Evolutionary conservation across 2,113 vertebrate species (phyloP).

Genomic region (Eurypyga helias): DNA sequence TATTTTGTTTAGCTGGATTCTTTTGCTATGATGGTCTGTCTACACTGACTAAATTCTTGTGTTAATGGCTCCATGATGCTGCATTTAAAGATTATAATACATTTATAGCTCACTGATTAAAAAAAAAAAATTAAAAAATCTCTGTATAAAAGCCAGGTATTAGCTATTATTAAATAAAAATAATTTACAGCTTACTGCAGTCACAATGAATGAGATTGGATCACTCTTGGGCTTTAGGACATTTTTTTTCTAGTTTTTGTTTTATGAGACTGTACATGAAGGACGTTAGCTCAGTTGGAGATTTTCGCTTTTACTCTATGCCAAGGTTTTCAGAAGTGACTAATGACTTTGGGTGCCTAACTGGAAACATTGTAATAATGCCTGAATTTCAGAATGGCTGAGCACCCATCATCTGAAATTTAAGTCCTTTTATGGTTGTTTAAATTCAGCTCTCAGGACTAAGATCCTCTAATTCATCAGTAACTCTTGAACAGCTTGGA

Average conservation of each 20-base stretch:
- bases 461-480: slow-evolving; percentile 41
- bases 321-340: slow-evolving; percentile 72
- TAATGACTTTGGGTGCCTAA: slow-evolving; percentile 68
- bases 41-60: slow-evolving; percentile 38
- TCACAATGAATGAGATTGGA: slow-evolving; percentile 40
- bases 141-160: slow-evolving; percentile 49
- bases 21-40: slow-evolving; percentile 62
- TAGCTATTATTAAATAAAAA: slow-evolving; percentile 60
- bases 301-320: slow-evolving; percentile 55
- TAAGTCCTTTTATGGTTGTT: slow-evolving; percentile 66
- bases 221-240: slow-evolving; percentile 23
- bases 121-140: neutral
- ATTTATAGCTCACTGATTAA: slow-evolving; percentile 8
- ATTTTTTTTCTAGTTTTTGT: slow-evolving; percentile 49
- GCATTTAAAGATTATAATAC: slow-evolving; percentile 36
- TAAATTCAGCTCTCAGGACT: slow-evolving; percentile 27
- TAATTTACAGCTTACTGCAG: slow-evolving; percentile 46
- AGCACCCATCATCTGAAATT: slow-evolving; percentile 58
- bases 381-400: slow-evolving; percentile 62
- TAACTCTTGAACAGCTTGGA: slow-evolving; percentile 38
- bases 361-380: slow-evolving; percentile 59
- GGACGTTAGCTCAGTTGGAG: slow-evolving; percentile 58
- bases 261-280: slow-evolving; percentile 53
- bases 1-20: slow-evolving; percentile 58
- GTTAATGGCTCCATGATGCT: slow-evolving; percentile 24